A percentile compares a stretch with the other conserved stretches of the same genome.
Conservation (phyloP, 2,113 vertebrate genomes). For the Taxidea taxus region DNA sequence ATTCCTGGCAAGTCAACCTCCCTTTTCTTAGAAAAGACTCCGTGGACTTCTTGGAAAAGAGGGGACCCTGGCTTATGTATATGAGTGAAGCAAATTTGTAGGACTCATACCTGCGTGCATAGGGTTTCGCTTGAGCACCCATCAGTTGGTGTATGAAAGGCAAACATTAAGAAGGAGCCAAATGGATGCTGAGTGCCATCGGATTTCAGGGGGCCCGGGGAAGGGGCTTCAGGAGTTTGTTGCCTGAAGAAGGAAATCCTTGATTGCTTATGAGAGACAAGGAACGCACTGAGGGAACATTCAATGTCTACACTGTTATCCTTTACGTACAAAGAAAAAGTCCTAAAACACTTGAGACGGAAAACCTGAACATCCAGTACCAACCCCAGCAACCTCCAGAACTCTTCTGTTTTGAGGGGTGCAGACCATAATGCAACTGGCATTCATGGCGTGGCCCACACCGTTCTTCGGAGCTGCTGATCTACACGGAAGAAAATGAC, state of each 20-base stretch:
- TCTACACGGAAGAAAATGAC: neutral
- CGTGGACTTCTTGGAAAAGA: neutral
- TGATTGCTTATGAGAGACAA: neutral
- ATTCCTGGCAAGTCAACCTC: neutral
- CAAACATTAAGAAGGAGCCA: neutral
- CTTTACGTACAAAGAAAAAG: neutral
- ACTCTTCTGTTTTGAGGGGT: neutral
- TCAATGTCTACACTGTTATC: neutral
- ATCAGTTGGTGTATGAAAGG: neutral
- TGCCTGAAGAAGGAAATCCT: neutral
- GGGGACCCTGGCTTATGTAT: neutral
- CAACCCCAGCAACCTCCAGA: neutral
- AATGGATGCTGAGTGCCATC: neutral
- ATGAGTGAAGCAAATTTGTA: neutral
- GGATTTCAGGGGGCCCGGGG: neutral
- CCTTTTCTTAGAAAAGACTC: conserved; percentile 36
- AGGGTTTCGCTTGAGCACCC: neutral
- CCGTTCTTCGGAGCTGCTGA: neutral
- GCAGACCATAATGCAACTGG: neutral
- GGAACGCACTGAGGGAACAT: neutral
- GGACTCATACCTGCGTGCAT: neutral
- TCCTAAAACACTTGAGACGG: neutral
- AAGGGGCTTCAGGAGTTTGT: conserved; percentile 22
- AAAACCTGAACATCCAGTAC: accelerated
- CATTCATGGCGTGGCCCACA: neutral